These are phyloP conservation scores for Drosophila funebris DNA, from an alignment of 1,140 invertebrate species.

Conservation along the genomic window DNA sequence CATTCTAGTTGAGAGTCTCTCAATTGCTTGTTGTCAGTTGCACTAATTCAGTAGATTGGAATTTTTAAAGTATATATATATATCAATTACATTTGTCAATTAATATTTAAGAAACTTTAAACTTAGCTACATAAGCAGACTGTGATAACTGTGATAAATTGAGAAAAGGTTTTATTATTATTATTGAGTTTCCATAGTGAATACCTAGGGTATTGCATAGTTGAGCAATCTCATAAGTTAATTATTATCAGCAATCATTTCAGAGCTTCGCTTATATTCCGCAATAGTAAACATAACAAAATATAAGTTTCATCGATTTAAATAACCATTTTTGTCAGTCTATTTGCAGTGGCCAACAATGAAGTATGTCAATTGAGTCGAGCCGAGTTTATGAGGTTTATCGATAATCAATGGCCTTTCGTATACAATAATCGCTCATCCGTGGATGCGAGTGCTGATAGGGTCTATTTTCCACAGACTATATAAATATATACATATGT, in stretches of 20 bases:
- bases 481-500: too few species aligned
- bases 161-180: too few species aligned
- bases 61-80: too few species aligned
- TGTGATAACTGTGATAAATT: too few species aligned
- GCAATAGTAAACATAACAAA: background rate
- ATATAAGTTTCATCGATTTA: background rate
- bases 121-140: too few species aligned
- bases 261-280: background rate
- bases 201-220: too few species aligned
- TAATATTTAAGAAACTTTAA: too few species aligned
- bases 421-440: slow-evolving; percentile 26
- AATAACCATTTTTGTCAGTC: background rate
- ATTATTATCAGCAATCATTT: too few species aligned
- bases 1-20: background rate
- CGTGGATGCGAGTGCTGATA: slow-evolving; percentile 40
- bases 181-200: too few species aligned
- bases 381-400: background rate
- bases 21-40: background rate
- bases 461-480: slow-evolving; percentile 20
- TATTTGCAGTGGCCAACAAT: background rate
- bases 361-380: background rate
- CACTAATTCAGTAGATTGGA: background rate
- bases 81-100: background rate
- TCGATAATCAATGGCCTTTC: slow-evolving; percentile 26
- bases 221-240: too few species aligned